Evolutionary conservation across 2,888 invertebrate species (phyloP).

Genomic region (Agrochola lota): DNA sequence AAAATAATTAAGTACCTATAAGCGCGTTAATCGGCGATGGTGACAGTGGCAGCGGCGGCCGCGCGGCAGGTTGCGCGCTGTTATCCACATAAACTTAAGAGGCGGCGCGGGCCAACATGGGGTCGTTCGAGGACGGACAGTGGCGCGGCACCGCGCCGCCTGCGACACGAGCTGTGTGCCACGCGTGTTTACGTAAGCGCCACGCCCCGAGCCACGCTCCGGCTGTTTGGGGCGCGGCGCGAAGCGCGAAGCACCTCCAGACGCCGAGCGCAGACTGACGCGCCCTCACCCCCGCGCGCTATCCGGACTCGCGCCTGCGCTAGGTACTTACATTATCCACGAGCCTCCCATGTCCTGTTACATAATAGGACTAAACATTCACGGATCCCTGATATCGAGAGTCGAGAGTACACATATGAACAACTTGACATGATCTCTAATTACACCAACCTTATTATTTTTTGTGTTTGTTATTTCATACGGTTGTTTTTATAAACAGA

Average conservation of each 20-base stretch:
- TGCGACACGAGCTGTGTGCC: constrained; percentile 78
- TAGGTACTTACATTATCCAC: constrained; percentile 77
- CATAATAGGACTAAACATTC: constrained; percentile 82
- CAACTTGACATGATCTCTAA: constrained; percentile 50
- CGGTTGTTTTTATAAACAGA: constrained; percentile 9
- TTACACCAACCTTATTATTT: constrained; percentile 34
- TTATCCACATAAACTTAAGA: constrained; percentile 84
- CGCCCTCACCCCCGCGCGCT: constrained; percentile 79
- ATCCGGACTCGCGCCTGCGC: constrained; percentile 83
- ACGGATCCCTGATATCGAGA: constrained; percentile 72
- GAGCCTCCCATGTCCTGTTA: constrained; percentile 83
- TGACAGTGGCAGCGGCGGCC: constrained; percentile 86
- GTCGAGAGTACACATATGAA: constrained; percentile 37
- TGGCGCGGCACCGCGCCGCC: constrained; percentile 87
- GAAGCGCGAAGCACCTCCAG: constrained; percentile 87
- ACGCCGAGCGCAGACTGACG: constrained; percentile 89
- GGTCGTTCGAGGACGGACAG: constrained; percentile 88
- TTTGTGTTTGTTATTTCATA: constrained; percentile 16
- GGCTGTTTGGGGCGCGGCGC: constrained; percentile 89
- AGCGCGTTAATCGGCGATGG: constrained; percentile 84
- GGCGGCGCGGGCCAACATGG: constrained; percentile 88
- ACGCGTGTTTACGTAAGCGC: constrained; percentile 91
- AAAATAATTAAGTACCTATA: constrained; percentile 84
- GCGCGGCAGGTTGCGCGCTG: constrained; percentile 80
- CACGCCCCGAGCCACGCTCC: constrained; percentile 90